Evolutionary conservation across 1,140 invertebrate genomes (phyloP).

Genomic region (Andricus grossulariae): DNA sequence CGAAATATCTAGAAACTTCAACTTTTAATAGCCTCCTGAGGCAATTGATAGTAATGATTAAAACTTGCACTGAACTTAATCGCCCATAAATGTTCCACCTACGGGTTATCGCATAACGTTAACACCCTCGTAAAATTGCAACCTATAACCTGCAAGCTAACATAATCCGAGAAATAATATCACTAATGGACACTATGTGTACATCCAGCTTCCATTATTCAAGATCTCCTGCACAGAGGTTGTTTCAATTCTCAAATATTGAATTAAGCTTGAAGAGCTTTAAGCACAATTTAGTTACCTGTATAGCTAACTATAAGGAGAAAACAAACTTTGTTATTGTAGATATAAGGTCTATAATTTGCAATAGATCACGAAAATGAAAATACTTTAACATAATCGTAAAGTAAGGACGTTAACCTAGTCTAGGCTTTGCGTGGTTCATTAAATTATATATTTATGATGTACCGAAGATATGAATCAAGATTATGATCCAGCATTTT

Average conservation of each 20-base stretch:
- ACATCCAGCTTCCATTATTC: not conserved
- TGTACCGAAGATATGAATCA: conserved; percentile 5
- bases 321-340: too few relatives aligned
- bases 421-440: not conserved
- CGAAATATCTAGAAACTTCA: conserved; percentile 14
- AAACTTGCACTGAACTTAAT: conserved; percentile 28
- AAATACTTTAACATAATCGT: too few relatives aligned
- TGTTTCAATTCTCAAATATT: too few relatives aligned
- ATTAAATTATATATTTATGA: not conserved
- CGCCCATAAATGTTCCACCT: not conserved
- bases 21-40: conserved; percentile 7
- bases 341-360: too few relatives aligned
- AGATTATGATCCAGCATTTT: conserved; percentile 7
- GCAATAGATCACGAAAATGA: too few relatives aligned
- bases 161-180: not conserved
- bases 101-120: not conserved
- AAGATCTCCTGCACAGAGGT: too few relatives aligned
- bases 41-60: conserved; percentile 27
- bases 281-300: too few relatives aligned
- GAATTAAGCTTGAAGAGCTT: too few relatives aligned
- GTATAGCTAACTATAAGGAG: too few relatives aligned
- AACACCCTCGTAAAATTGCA: conserved; percentile 20
- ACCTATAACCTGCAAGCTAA: conserved; percentile 13
- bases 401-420: not conserved
- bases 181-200: not conserved